Percentiles rank a stretch among this genome's conserved stretches.
These are phyloP conservation scores for Spodoptera exigua DNA, from an alignment of 2,888 invertebrate species.

Conservation along the genomic window DNA sequence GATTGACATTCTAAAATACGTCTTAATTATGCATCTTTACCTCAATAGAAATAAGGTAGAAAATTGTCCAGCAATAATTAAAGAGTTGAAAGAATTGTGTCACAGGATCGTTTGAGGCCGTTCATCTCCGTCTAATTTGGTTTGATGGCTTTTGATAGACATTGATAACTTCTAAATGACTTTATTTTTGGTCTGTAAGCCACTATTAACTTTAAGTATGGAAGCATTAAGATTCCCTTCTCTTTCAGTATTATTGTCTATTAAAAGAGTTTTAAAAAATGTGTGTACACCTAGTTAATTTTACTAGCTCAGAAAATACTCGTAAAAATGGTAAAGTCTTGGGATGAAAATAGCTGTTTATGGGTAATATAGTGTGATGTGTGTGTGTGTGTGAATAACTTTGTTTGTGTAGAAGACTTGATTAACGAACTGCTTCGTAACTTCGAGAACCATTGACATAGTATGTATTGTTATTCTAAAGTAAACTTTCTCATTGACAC, in stretches of 20 bases:
- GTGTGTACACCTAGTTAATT: neutral
- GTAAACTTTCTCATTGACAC: too few relatives aligned
- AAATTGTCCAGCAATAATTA: constrained; percentile 21
- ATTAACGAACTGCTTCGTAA: too few relatives aligned
- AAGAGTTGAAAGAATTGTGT: constrained; percentile 65
- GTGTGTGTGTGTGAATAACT: too few relatives aligned
- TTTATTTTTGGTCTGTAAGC: constrained; percentile 64
- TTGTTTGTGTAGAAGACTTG: too few relatives aligned
- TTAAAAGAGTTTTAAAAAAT: constrained; percentile 27
- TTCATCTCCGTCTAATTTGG: constrained; percentile 69
- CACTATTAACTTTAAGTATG: constrained; percentile 45
- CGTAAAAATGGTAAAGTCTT: constrained; percentile 1
- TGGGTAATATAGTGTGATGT: neutral
- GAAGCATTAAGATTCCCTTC: constrained; percentile 59
- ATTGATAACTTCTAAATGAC: constrained; percentile 63
- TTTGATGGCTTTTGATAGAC: constrained; percentile 71
- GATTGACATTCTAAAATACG: constrained; percentile 47
- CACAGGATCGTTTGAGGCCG: constrained; percentile 64
- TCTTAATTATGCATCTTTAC: constrained; percentile 18
- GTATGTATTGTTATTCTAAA: too few relatives aligned
- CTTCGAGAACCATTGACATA: too few relatives aligned
- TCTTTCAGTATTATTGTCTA: constrained; percentile 10
- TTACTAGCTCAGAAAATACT: neutral
- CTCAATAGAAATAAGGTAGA: constrained; percentile 11
- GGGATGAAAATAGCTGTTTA: too few relatives aligned